Evolutionary conservation across 2,797 vertebrate species (phyloP).

Genomic region (Cirrhinus mrigala): DNA sequence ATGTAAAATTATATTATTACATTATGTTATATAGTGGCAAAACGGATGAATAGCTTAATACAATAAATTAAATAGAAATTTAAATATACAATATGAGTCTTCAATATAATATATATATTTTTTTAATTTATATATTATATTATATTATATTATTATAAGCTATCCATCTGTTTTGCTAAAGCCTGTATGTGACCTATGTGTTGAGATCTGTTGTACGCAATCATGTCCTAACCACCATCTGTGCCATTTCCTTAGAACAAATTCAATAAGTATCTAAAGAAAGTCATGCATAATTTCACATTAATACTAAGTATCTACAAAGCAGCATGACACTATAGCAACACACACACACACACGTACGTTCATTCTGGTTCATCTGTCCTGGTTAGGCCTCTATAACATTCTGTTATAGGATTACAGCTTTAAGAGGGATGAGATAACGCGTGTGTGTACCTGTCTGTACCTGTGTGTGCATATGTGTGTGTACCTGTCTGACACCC

Average conservation of each 20-base stretch:
- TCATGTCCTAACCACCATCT: slow-evolving; percentile 21
- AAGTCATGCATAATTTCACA: slow-evolving; percentile 9
- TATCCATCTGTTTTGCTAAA: slow-evolving; percentile 48
- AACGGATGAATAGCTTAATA: background rate
- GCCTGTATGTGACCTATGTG: slow-evolving; percentile 18
- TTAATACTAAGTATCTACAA: background rate
- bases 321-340: background rate
- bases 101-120: background rate
- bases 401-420: slow-evolving; percentile 45
- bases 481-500: slow-evolving; percentile 37
- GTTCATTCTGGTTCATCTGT: slow-evolving; percentile 5
- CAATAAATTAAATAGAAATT: background rate
- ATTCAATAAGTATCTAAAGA: slow-evolving; percentile 3
- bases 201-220: slow-evolving; percentile 36
- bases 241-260: background rate
- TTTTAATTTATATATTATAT: slow-evolving; percentile 15
- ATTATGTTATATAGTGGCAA: no score
- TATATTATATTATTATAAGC: slow-evolving; percentile 46
- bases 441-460: background rate
- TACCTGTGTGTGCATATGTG: slow-evolving; percentile 37
- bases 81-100: background rate
- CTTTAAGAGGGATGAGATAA: slow-evolving; percentile 41
- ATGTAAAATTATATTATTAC: background rate
- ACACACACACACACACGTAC: background rate
- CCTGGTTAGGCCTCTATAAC: slow-evolving; percentile 22